phyloP scores from a whole-genome alignment of 64 coral and sea anemone genomes.

The Actinia tenebrosa region DNA sequence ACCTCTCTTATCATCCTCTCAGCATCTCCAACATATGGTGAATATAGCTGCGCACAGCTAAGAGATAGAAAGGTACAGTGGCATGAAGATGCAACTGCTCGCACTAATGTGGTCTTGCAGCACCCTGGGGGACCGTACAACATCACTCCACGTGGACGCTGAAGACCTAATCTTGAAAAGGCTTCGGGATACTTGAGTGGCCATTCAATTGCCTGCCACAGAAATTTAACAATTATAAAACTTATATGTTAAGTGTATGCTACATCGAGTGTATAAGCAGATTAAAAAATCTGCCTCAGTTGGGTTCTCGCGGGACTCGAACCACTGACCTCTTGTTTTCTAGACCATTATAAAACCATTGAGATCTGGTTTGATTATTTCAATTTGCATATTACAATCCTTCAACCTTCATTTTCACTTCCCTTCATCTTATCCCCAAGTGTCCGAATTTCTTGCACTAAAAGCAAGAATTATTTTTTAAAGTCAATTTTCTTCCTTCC shows the following conservation, averaged over 20 bases:
- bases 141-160: constrained; percentile 66
- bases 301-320: no score
- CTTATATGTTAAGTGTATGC: no score
- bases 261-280: no score
- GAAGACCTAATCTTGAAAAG: constrained; percentile 70
- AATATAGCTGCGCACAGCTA: constrained; percentile 93
- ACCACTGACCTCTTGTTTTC: no score
- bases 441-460: no score
- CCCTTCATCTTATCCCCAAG: no score
- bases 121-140: constrained; percentile 96
- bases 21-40: constrained; percentile 93
- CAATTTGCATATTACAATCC: neutral
- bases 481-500: no score
- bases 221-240: neutral
- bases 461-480: no score
- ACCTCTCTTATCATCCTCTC: constrained; percentile 89
- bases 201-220: constrained; percentile 87
- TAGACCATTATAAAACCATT: neutral
- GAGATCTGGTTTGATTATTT: neutral
- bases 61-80: constrained; percentile 87
- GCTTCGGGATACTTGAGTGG: constrained; percentile 85
- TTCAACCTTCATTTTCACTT: neutral
- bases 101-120: constrained; percentile 90
- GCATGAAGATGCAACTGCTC: constrained; percentile 66
- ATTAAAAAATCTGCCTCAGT: no score